These are phyloP conservation scores for Apis cerana DNA, from an alignment of 1,140 invertebrate genomes.

Conservation along the genomic window DNA sequence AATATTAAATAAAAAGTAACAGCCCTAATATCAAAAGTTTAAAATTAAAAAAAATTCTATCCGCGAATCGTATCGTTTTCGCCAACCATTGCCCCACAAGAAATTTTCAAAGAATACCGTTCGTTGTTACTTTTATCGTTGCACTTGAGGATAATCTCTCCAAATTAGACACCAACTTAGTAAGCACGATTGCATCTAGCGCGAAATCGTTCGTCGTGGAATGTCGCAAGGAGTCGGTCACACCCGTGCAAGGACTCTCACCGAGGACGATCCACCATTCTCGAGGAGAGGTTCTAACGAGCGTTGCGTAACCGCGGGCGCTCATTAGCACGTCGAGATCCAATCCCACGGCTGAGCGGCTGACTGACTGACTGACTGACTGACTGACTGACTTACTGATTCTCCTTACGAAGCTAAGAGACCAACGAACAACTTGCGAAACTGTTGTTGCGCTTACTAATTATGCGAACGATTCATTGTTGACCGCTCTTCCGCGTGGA, in stretches of 20 bases:
- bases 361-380: constrained; percentile 61
- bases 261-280: constrained; percentile 15
- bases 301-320: constrained; percentile 50
- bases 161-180: constrained; percentile 14
- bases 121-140: constrained; percentile 1
- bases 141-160: not conserved
- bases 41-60: not conserved
- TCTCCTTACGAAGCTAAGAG: not conserved
- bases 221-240: constrained; percentile 35
- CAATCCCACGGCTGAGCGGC: constrained; percentile 66
- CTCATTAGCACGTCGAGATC: constrained; percentile 55
- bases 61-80: not conserved
- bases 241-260: constrained; percentile 43
- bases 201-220: constrained; percentile 16
- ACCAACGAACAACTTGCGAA: constrained; percentile 56
- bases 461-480: constrained; percentile 69
- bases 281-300: constrained; percentile 45
- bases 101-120: not conserved
- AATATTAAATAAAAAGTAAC: not conserved
- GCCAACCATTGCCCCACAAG: no score
- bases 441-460: constrained; percentile 47
- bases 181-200: constrained; percentile 13
- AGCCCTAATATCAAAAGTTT: not conserved
- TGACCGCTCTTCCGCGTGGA: constrained; percentile 60
- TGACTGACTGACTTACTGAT: constrained; percentile 49